phyloP scores from a whole-genome alignment of 1,140 invertebrate genomes.

The Drosophila ercepeae region DNA sequence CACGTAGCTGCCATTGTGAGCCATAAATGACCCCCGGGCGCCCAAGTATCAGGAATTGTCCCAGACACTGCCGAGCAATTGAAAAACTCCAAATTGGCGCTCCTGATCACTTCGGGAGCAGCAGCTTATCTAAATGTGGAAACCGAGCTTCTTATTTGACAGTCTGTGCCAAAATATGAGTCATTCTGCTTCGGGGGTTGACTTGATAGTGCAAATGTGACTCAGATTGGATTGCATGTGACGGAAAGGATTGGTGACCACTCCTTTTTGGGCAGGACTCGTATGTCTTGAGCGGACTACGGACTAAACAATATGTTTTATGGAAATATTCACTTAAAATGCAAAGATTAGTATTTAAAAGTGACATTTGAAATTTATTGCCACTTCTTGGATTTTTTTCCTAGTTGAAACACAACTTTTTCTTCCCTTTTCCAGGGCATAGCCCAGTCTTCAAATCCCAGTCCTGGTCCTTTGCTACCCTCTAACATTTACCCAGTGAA shows the following conservation, averaged over 20 bases:
- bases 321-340: not conserved
- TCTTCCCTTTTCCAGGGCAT: constrained; percentile 14
- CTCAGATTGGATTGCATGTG: constrained; percentile 33
- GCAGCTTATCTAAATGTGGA: constrained; percentile 31
- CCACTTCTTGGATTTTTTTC: not conserved
- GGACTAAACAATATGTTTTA: not conserved
- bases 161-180: constrained; percentile 11
- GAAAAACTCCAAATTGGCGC: constrained; percentile 49
- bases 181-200: constrained; percentile 26
- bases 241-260: constrained; percentile 13
- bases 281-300: constrained; percentile 13
- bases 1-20: constrained; percentile 76
- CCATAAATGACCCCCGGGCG: constrained; percentile 64
- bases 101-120: constrained; percentile 25
- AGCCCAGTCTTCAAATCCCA: constrained; percentile 1
- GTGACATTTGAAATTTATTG: not conserved
- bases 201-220: constrained; percentile 32
- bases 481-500: constrained; percentile 30
- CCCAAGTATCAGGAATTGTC: constrained; percentile 34
- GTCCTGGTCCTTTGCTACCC: not conserved
- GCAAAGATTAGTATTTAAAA: no score
- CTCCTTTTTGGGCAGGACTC: constrained; percentile 10
- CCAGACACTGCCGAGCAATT: constrained; percentile 45
- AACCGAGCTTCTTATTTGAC: constrained; percentile 1
- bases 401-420: not conserved